Percentiles rank a stretch among this genome's conserved stretches.
Conservation (phyloP, 2,113 vertebrate species). For the Dasyurus viverrinus region DNA sequence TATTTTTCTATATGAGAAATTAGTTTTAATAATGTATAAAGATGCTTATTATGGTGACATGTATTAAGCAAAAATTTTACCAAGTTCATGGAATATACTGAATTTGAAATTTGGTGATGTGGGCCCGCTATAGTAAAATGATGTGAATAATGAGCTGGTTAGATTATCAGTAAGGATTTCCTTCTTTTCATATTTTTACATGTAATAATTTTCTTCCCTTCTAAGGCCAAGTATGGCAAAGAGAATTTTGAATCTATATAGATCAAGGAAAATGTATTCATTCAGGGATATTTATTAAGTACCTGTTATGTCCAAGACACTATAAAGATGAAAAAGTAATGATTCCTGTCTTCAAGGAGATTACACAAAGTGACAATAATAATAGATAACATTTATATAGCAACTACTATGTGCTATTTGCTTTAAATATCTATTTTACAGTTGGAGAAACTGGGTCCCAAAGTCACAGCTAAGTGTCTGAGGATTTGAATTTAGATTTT, state of each 20-base stretch:
- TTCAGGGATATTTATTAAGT: not conserved
- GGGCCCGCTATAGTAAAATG: not conserved
- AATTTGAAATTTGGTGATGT: constrained; percentile 5
- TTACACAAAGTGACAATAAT: not conserved
- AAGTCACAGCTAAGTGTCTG: not conserved
- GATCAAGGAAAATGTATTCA: not conserved
- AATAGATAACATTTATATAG: not conserved
- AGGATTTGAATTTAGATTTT: not conserved
- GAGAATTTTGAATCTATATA: not conserved
- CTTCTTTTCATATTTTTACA: constrained; percentile 42
- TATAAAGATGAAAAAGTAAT: not conserved
- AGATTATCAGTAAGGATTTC: constrained; percentile 25
- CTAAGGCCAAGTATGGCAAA: not conserved
- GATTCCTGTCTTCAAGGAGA: constrained; percentile 1
- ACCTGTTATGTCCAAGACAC: accelerated
- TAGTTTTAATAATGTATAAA: not conserved
- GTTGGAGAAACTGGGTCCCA: not conserved
- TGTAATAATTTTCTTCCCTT: not conserved
- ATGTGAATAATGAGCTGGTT: not conserved
- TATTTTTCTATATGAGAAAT: constrained; percentile 24
- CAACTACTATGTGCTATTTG: not conserved
- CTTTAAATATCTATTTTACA: not conserved
- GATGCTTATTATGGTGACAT: not conserved
- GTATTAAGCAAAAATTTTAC: not conserved
- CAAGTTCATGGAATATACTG: not conserved